These are phyloP conservation scores for Euphydryas editha DNA, from an alignment of 2,888 invertebrate genomes.

Conservation along the genomic window DNA sequence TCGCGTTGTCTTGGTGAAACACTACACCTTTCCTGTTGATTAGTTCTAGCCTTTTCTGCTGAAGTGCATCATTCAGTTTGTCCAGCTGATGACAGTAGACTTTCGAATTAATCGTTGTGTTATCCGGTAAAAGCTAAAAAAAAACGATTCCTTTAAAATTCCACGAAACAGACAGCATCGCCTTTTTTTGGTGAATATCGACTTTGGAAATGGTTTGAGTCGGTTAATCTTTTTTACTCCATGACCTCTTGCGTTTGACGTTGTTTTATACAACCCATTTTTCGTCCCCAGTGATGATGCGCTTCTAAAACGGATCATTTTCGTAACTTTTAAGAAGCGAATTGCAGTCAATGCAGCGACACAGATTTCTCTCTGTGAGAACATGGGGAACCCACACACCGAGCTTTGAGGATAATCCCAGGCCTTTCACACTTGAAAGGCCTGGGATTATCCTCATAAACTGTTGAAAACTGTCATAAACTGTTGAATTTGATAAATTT, in stretches of 20 bases:
- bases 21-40: conserved; percentile 11
- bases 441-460: too few relatives aligned
- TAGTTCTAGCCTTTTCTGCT: neutral
- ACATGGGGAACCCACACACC: conserved; percentile 38
- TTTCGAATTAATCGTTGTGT: neutral
- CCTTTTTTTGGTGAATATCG: conserved; percentile 39
- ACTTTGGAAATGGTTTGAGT: conserved; percentile 14
- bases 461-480: conserved; percentile 39
- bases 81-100: conserved; percentile 14
- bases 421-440: too few relatives aligned
- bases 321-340: conserved; percentile 11
- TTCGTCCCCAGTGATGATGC: conserved; percentile 15
- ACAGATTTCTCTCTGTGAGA: conserved; percentile 1
- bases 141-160: conserved; percentile 30
- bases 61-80: neutral
- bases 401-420: conserved; percentile 39
- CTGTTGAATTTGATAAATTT: conserved; percentile 32
- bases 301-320: conserved; percentile 21
- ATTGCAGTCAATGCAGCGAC: conserved; percentile 11
- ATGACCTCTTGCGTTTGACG: neutral
- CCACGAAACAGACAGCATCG: conserved; percentile 38
- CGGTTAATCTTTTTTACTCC: neutral
- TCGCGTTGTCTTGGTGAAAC: neutral
- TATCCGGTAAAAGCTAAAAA: conserved; percentile 8
- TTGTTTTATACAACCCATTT: conserved; percentile 5